Conservation (phyloP, 1,140 invertebrate species). For the Psilanteris sp. region DNA sequence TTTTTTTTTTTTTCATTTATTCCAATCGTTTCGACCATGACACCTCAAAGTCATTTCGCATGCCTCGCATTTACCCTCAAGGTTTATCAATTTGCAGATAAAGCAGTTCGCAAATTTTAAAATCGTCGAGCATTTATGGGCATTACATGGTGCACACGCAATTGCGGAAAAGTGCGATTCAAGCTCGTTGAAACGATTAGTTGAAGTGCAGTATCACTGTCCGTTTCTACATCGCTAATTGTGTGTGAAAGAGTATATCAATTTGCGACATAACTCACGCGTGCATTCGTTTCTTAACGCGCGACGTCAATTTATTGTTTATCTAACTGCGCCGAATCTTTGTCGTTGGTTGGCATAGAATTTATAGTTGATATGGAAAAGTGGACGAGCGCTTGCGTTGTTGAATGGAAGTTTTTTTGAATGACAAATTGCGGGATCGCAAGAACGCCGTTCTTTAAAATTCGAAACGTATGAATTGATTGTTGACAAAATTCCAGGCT, state of each 20-base stretch:
- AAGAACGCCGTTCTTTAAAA: no score
- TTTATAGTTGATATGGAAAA: no score
- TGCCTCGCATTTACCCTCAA: slow-evolving; percentile 46
- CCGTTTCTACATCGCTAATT: slow-evolving; percentile 14
- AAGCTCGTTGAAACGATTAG: slow-evolving; percentile 50
- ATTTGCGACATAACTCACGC: slow-evolving; percentile 29
- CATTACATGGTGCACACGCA: slow-evolving; percentile 50
- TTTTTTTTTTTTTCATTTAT: no score
- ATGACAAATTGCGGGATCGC: no score
- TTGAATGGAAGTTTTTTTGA: no score
- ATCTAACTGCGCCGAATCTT: no score
- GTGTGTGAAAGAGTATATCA: slow-evolving; percentile 40
- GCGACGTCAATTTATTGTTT: slow-evolving; percentile 26
- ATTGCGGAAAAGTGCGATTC: slow-evolving; percentile 63
- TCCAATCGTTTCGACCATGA: slow-evolving; percentile 12
- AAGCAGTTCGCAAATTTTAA: slow-evolving; percentile 45
- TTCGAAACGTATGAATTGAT: no score
- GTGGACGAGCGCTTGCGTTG: no score
- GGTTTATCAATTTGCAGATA: slow-evolving; percentile 50
- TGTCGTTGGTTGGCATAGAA: no score
- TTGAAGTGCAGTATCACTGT: slow-evolving; percentile 48
- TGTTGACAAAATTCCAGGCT: no score
- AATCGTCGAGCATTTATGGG: slow-evolving; percentile 37
- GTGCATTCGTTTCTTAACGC: slow-evolving; percentile 16
- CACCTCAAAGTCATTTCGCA: not conserved